phyloP scores from a whole-genome alignment of 2,797 vertebrate genomes.

The Squalus acanthias region DNA sequence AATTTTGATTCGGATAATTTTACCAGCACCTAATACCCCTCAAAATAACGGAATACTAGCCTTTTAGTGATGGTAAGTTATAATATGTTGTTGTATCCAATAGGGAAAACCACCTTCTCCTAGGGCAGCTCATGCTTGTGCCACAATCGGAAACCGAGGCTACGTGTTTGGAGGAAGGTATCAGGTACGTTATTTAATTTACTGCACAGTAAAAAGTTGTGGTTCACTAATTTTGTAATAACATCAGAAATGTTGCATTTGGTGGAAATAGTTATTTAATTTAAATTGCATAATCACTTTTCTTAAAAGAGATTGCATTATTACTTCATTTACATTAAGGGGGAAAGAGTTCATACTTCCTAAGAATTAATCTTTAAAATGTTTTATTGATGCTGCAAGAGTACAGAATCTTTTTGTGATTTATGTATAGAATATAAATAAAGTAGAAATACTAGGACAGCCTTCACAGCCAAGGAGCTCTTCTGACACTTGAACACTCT shows the following conservation, averaged over 20 bases:
- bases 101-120: conserved; percentile 85
- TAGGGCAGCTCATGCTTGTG: conserved; percentile 87
- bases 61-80: neutral
- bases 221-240: neutral
- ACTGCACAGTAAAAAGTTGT: neutral
- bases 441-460: neutral
- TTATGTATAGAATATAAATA: neutral
- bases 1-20: neutral
- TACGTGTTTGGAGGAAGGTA: conserved; percentile 91
- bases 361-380: neutral
- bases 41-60: neutral
- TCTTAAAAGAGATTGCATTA: no score
- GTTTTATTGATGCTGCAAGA: neutral
- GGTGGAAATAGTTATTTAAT: neutral
- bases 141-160: conserved; percentile 79
- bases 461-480: neutral
- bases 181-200: conserved; percentile 59
- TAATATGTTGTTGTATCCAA: neutral
- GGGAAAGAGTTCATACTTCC: neutral
- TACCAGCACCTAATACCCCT: neutral
- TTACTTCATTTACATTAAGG: neutral
- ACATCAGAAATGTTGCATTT: neutral
- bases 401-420: neutral
- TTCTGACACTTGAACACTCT: neutral
- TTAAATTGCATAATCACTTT: no score